These are phyloP conservation scores for Plecotus auritus DNA, from an alignment of 2,113 vertebrate genomes.

Conservation along the genomic window DNA sequence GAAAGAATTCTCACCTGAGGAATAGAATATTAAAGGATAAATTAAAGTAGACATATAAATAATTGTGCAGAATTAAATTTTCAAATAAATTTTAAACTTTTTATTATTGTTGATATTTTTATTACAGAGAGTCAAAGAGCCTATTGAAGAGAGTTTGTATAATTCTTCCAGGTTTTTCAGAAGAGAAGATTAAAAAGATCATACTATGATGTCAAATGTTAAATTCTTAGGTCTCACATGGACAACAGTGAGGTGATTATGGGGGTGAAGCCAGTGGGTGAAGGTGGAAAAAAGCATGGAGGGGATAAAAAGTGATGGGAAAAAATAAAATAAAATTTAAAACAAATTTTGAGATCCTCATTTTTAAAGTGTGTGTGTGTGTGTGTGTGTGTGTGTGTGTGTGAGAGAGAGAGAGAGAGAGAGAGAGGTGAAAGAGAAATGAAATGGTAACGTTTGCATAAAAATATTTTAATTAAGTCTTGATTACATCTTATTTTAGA, in stretches of 20 bases:
- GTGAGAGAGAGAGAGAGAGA: not conserved
- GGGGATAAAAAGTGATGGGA: too few species aligned
- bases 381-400: not conserved
- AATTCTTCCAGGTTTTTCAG: not conserved
- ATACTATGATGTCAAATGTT: not conserved
- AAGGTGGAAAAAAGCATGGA: too few species aligned
- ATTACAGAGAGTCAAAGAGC: not conserved
- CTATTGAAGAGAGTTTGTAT: not conserved
- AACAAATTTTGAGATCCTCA: not conserved
- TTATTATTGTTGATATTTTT: not conserved
- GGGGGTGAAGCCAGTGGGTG: too few species aligned
- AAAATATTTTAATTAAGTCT: not conserved
- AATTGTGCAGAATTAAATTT: not conserved
- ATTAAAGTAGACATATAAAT: not conserved
- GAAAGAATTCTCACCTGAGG: not conserved
- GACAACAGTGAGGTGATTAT: too few species aligned
- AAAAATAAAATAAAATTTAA: too few species aligned
- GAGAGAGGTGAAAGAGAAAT: not conserved
- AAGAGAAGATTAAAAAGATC: not conserved
- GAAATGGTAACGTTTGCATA: not conserved
- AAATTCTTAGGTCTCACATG: not conserved
- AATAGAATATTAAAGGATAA: not conserved
- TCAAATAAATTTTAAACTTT: not conserved
- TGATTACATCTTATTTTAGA: not conserved
- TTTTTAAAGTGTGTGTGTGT: not conserved